Conservation (phyloP, 2,888 invertebrate species). For the Harmothoe impar region DNA sequence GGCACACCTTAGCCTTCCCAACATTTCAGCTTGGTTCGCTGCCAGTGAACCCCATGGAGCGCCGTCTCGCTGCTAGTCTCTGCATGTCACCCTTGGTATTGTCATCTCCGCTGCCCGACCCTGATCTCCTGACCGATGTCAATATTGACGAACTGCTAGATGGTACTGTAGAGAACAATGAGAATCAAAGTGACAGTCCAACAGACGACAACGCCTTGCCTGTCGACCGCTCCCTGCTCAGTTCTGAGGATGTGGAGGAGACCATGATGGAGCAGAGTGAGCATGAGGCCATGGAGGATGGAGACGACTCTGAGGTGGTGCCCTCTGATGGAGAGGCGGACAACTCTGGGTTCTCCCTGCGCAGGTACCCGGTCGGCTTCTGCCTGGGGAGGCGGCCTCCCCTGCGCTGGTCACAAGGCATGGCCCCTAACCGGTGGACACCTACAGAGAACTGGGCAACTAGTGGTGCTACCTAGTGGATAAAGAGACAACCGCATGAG, state of each 20-base stretch:
- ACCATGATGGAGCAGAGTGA: neutral
- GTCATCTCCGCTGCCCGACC: neutral
- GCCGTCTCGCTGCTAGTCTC: slow-evolving; percentile 44
- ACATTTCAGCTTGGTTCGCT: slow-evolving; percentile 32
- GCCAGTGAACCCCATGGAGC: slow-evolving; percentile 50
- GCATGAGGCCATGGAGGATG: neutral
- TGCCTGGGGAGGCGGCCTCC: slow-evolving; percentile 46
- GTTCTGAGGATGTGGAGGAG: neutral
- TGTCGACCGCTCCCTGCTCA: neutral
- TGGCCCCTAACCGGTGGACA: slow-evolving; percentile 40
- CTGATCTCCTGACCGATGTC: slow-evolving; percentile 54
- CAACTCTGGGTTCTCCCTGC: slow-evolving; percentile 33
- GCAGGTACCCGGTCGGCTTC: slow-evolving; percentile 55
- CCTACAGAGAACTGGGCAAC: slow-evolving; percentile 48
- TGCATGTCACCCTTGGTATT: neutral
- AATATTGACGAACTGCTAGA: slow-evolving; percentile 50
- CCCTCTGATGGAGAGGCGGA: neutral
- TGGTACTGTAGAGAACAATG: neutral
- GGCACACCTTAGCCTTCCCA: slow-evolving; percentile 35
- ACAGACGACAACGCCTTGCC: neutral
- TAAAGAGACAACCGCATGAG: too few relatives aligned
- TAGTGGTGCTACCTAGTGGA: neutral
- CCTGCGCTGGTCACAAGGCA: slow-evolving; percentile 40
- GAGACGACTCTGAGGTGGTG: neutral
- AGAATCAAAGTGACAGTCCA: neutral